Conservation (phyloP, 2,113 vertebrate species). For the Notechis scutatus region DNA sequence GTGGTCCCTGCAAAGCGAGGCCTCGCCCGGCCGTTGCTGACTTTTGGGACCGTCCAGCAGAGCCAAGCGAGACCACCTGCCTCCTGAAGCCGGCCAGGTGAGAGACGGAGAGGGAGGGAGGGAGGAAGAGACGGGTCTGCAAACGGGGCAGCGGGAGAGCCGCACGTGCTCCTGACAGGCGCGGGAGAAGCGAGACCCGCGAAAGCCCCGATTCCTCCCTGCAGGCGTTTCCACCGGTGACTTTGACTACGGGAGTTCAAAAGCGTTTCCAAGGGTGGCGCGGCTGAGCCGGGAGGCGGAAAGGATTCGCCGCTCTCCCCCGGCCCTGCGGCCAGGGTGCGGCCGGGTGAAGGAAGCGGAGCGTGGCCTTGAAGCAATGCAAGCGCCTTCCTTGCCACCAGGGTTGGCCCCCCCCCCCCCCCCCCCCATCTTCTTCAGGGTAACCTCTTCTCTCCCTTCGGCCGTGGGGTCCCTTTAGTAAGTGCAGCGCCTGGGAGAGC, state of each 20-base stretch:
- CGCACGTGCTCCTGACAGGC: not conserved
- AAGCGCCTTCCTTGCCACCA: not conserved
- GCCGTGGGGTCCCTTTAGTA: not conserved
- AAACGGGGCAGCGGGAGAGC: not conserved
- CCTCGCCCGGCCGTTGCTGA: not conserved
- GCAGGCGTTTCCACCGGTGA: not conserved
- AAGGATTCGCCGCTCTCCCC: not conserved
- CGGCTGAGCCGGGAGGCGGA: not conserved
- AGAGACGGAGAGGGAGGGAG: not conserved
- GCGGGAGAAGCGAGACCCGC: not conserved
- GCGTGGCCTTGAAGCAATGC: not conserved
- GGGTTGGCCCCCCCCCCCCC: too few species aligned
- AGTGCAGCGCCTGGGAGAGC: not conserved
- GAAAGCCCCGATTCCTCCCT: not conserved
- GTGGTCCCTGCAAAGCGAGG: not conserved
- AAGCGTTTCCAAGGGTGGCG: not conserved
- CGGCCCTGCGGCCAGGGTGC: not conserved
- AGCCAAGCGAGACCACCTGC: slow-evolving; percentile 18
- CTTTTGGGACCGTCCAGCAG: not conserved
- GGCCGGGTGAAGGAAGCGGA: not conserved
- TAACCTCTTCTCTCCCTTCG: not conserved
- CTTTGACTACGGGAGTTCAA: not conserved
- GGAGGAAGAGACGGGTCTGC: not conserved
- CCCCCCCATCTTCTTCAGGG: not conserved
- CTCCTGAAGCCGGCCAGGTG: not conserved